Base-by-base conservation (phyloP, 1,140 invertebrate genomes). In the Cylas formicarius region DNA sequence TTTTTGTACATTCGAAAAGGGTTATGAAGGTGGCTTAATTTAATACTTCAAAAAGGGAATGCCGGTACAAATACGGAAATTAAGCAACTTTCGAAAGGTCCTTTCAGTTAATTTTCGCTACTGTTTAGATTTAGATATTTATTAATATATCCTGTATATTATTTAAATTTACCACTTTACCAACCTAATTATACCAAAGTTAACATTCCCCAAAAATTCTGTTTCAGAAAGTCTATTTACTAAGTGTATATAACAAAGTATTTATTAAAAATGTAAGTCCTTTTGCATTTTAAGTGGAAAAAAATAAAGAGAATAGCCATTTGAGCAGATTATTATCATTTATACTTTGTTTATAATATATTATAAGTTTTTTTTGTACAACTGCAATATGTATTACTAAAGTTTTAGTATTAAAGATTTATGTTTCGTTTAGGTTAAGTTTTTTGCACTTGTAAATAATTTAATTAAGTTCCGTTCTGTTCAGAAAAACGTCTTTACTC, bases 121-220 rank as follows among this genome's bases (percentile, higher is more conserved):
- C 8, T n/a, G 23, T 18, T 28, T 41, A n/a, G n/a, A n/a, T 45
- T 26, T 47, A 48, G 38, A 32, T 48, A 48, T 52, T 53, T 55
- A 52, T 55, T 52, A 23, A 29, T 52, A 19, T 35, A 45, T 41
- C 39, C 23, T 56, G 56, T 56, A 54, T 53, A 58, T 47, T 59
- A 57, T 49, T 44, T 32, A 57, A 55, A 54, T 45, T 63, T 63
- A 63, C 61, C 60, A 67, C 61, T 50, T 57, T 55, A 54, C 51
- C 45, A 64, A 61, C 61, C 61, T 66, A 66, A 66, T 66, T 64
- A 67, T 67, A 67, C 66, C 66, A 67, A 67, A 67, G 66, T 65
- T 60, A 64, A 67, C 66, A 67, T 67, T 67, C 66, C 66, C 63
- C 63, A 65, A 67, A 65, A 61, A 60, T 61, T 62, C 60, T 59